Percentiles rank a stretch among this genome's conserved stretches.
Evolutionary conservation across 1,140 invertebrate genomes (phyloP).

Genomic region (Platorchestia sp.): DNA sequence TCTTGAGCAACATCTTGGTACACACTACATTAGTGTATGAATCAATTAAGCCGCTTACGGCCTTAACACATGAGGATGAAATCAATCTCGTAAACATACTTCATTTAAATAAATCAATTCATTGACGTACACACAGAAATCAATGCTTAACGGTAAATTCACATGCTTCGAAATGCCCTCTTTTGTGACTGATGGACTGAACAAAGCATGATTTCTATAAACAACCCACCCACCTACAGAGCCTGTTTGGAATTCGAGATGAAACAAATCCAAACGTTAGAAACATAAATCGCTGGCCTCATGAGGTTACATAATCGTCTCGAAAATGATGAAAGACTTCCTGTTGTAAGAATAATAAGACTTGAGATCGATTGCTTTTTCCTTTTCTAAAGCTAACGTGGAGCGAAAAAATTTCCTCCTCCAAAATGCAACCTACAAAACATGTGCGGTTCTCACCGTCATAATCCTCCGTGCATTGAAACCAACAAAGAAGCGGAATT

Average conservation of each 20-base stretch:
- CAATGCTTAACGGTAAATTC: too few species aligned
- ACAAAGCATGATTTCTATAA: background rate
- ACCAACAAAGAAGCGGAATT: background rate
- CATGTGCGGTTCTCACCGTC: background rate
- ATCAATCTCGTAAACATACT: too few species aligned
- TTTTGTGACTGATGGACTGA: background rate
- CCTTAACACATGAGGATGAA: too few species aligned
- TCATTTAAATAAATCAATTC: too few species aligned
- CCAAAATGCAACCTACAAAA: background rate
- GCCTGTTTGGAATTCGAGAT: background rate
- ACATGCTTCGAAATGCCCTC: background rate
- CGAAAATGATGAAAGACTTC: background rate
- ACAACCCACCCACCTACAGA: background rate
- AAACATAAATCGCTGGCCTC: too few species aligned
- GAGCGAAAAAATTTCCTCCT: background rate
- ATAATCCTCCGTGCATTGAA: background rate
- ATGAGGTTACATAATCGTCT: background rate
- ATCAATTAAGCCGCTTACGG: too few species aligned
- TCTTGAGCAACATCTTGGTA: too few species aligned
- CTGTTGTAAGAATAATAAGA: background rate
- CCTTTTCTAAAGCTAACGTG: background rate
- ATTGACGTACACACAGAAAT: too few species aligned
- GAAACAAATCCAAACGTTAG: too few species aligned
- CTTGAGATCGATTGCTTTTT: background rate
- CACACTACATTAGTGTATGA: too few species aligned